These are phyloP conservation scores for Hypomecis punctinalis DNA, from an alignment of 2,888 invertebrate species.

Conservation along the genomic window DNA sequence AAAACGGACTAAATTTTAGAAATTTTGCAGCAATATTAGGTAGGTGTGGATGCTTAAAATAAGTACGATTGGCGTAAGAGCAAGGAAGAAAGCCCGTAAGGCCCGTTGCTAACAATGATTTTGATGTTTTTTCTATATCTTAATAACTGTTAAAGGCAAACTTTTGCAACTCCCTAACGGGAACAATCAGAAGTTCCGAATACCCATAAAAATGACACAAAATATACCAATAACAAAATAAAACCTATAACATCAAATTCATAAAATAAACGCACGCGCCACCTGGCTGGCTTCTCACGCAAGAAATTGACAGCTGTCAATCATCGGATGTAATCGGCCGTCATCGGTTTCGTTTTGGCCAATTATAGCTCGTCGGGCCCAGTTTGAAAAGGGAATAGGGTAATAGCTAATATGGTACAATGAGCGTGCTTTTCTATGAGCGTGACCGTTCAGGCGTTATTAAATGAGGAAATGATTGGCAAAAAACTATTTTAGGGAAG, in stretches of 20 bases:
- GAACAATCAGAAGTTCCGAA: too few species aligned
- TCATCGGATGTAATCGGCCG: slow-evolving; percentile 71
- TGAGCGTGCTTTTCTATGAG: slow-evolving; percentile 13
- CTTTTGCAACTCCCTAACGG: too few species aligned
- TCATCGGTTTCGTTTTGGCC: slow-evolving; percentile 75
- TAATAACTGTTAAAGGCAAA: too few species aligned
- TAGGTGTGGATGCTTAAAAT: too few species aligned
- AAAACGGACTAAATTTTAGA: too few species aligned
- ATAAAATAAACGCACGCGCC: slow-evolving; percentile 58
- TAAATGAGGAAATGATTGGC: slow-evolving; percentile 13
- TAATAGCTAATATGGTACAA: slow-evolving; percentile 50
- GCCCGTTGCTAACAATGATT: too few species aligned
- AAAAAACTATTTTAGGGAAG: slow-evolving; percentile 15
- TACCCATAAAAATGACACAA: too few species aligned
- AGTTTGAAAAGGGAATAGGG: slow-evolving; percentile 61
- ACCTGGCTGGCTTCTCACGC: slow-evolving; percentile 68
- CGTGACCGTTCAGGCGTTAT: slow-evolving; percentile 3
- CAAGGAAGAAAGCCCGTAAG: too few species aligned
- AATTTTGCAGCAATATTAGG: too few species aligned
- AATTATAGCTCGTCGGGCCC: slow-evolving; percentile 68
- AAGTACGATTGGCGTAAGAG: too few species aligned
- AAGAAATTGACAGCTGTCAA: slow-evolving; percentile 81
- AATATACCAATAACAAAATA: background rate
- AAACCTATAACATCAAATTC: slow-evolving; percentile 10
- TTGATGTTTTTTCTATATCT: too few species aligned